These are phyloP conservation scores for Hyposoter didymator DNA, from an alignment of 2,888 invertebrate species.

Conservation along the genomic window DNA sequence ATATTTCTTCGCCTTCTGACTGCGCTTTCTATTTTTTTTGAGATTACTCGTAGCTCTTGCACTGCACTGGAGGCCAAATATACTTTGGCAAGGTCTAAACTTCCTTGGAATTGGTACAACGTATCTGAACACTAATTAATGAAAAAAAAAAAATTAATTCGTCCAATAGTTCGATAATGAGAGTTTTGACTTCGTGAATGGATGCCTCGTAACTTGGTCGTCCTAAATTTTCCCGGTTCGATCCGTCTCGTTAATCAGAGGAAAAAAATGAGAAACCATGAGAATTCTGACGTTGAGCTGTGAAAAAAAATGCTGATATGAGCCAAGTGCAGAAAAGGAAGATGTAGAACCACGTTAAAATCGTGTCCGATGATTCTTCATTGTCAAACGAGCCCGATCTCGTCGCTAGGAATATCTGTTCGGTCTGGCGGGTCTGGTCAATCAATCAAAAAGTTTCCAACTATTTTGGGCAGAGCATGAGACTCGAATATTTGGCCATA, in stretches of 20 bases:
- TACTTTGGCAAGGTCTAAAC: background rate
- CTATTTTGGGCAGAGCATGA: constrained; percentile 26
- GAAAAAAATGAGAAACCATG: background rate
- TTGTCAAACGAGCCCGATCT: constrained; percentile 10
- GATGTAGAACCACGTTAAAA: constrained; percentile 14
- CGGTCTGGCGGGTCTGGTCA: constrained; percentile 23
- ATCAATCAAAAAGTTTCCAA: constrained; percentile 51
- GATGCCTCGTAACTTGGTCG: background rate
- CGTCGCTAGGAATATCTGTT: background rate
- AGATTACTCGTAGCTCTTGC: background rate
- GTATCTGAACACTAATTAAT: background rate
- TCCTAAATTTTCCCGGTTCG: background rate
- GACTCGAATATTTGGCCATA: background rate
- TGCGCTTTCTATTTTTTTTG: background rate
- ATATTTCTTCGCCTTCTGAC: background rate
- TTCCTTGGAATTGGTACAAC: background rate
- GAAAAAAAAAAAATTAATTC: background rate
- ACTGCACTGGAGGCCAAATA: background rate
- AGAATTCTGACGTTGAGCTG: background rate
- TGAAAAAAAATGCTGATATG: background rate
- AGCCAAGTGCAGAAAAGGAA: background rate
- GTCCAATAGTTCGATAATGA: background rate
- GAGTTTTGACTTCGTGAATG: background rate
- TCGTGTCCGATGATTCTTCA: constrained; percentile 17
- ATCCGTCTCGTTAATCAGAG: background rate